These are phyloP conservation scores for Hipparchia semele DNA, from an alignment of 2,888 invertebrate genomes.

Conservation along the genomic window DNA sequence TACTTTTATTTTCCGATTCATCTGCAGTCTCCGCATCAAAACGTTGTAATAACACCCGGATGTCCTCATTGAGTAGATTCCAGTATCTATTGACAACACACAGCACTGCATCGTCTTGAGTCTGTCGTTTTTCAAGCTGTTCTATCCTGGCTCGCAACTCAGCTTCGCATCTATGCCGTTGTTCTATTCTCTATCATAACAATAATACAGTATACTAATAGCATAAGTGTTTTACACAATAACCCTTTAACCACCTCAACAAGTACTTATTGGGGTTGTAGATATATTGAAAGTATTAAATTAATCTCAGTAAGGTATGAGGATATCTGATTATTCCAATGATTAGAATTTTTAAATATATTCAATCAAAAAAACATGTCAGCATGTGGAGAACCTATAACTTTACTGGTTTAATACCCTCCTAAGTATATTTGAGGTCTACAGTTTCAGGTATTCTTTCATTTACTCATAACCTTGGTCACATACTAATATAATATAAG, in stretches of 20 bases:
- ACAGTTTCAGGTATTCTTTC: no score
- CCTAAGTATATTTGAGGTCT: no score
- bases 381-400: no score
- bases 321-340: no score
- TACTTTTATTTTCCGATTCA: conserved; percentile 97
- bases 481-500: background rate
- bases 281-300: no score
- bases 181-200: conserved; percentile 90
- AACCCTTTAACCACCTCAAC: no score
- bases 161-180: conserved; percentile 93
- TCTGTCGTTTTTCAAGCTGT: conserved; percentile 96
- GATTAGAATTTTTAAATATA: no score
- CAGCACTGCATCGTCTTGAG: conserved; percentile 98
- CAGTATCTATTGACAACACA: conserved; percentile 99
- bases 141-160: conserved; percentile 96
- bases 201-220: background rate
- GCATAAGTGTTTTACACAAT: no score
- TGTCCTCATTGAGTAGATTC: conserved; percentile 98
- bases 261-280: no score
- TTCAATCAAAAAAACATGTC: no score
- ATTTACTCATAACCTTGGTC: background rate
- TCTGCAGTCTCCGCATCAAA: conserved; percentile 99
- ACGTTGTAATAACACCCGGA: conserved; percentile 95
- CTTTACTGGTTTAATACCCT: no score
- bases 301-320: no score